Evolutionary conservation across 1,140 invertebrate species (phyloP).

Genomic region (Adelges cooleyi): DNA sequence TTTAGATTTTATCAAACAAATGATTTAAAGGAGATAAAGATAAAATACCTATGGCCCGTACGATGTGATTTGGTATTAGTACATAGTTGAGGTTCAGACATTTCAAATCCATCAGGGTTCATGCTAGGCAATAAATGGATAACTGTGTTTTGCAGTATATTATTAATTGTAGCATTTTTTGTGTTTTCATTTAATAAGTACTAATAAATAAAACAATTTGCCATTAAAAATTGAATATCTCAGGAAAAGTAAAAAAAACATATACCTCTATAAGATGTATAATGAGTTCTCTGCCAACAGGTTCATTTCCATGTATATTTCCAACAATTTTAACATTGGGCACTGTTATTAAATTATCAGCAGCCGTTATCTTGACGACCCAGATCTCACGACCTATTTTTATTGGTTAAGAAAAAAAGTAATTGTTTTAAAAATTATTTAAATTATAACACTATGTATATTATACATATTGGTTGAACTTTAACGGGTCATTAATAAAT

Average conservation of each 20-base stretch:
- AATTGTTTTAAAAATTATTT: no score
- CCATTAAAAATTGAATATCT: no score
- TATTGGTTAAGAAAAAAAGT: no score
- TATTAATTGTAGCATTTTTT: constrained; percentile 56
- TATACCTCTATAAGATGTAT: constrained; percentile 44
- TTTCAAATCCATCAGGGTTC: constrained; percentile 84
- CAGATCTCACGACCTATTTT: constrained; percentile 23
- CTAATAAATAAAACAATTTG: constrained; percentile 34
- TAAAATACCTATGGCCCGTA: background rate
- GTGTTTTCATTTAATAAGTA: constrained; percentile 81
- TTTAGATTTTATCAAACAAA: no score
- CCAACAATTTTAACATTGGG: constrained; percentile 47
- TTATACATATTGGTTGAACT: no score
- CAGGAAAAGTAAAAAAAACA: no score
- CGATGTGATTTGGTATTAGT: background rate
- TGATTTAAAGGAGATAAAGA: background rate
- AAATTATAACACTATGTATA: no score
- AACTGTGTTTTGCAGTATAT: constrained; percentile 67
- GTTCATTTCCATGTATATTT: constrained; percentile 48
- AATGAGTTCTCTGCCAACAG: constrained; percentile 45
- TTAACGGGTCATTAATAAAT: no score
- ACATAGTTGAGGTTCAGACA: constrained; percentile 33
- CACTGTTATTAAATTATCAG: constrained; percentile 37
- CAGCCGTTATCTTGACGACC: constrained; percentile 24
- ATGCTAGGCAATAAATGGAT: constrained; percentile 84